These are phyloP conservation scores for Agonopterix subpropinquella DNA, from an alignment of 2,888 invertebrate genomes.

Conservation along the genomic window DNA sequence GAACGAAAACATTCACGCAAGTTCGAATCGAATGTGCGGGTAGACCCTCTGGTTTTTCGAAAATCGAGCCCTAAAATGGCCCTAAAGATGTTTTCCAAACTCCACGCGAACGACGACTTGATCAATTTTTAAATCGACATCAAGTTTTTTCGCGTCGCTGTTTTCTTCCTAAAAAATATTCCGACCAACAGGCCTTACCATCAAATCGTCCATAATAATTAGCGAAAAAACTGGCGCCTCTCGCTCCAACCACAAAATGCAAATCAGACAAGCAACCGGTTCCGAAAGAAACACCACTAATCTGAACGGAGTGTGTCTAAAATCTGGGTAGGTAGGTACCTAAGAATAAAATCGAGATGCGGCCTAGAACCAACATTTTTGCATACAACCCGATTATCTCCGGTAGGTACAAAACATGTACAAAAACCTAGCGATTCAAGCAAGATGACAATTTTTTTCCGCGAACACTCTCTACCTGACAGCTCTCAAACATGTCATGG, in stretches of 20 bases:
- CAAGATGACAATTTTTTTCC: slow-evolving; percentile 37
- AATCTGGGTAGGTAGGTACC: too few relatives aligned
- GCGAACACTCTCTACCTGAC: slow-evolving; percentile 44
- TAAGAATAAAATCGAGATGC: too few relatives aligned
- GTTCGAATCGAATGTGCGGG: too few relatives aligned
- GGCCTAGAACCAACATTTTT: not conserved
- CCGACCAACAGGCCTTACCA: not conserved
- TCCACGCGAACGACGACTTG: too few relatives aligned
- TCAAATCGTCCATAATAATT: slow-evolving; percentile 3
- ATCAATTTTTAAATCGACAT: too few relatives aligned
- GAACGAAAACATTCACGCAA: too few relatives aligned
- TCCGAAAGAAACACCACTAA: slow-evolving; percentile 13
- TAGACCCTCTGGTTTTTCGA: too few relatives aligned
- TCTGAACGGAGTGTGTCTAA: too few relatives aligned
- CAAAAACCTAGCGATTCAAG: not conserved
- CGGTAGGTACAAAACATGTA: not conserved
- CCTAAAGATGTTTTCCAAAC: too few relatives aligned
- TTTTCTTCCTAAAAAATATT: not conserved
- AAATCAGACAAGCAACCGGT: slow-evolving; percentile 16
- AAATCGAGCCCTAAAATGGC: too few relatives aligned
- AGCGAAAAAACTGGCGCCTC: slow-evolving; percentile 9
- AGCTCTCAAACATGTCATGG: slow-evolving; percentile 22
- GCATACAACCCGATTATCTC: not conserved
- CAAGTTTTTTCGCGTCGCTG: not conserved
- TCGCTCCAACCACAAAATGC: slow-evolving; percentile 7